phyloP scores from a whole-genome alignment of 2,797 vertebrate genomes.

The Vespertilio murinus region DNA sequence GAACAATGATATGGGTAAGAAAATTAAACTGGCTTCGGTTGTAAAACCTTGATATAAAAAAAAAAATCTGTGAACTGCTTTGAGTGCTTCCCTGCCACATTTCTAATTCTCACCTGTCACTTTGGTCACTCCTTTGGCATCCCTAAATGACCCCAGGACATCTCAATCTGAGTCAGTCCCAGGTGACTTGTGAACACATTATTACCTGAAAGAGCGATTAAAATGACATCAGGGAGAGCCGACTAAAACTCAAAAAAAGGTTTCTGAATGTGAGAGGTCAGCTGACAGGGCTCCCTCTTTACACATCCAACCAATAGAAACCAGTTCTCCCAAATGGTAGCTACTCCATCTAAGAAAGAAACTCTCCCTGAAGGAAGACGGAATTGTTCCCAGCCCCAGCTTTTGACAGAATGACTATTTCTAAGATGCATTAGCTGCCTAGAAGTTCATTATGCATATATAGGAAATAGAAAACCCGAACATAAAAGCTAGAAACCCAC shows the following conservation, averaged over 20 bases:
- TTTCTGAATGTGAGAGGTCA: not conserved
- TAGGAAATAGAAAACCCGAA: not conserved
- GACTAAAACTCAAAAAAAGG: not conserved
- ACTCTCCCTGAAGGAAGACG: not conserved
- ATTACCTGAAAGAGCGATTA: not conserved
- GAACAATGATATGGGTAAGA: not conserved
- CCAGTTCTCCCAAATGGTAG: not conserved
- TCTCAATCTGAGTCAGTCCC: not conserved
- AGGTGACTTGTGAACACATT: not conserved
- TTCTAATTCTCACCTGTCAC: too few species aligned
- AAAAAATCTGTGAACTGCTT: not conserved
- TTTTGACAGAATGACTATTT: slow-evolving; percentile 1
- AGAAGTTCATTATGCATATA: not conserved
- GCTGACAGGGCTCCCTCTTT: not conserved
- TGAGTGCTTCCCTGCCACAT: not conserved
- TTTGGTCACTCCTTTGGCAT: too few species aligned
- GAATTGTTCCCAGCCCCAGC: not conserved
- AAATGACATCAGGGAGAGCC: not conserved
- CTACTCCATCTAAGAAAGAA: not conserved
- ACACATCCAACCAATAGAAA: not conserved
- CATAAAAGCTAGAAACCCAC: not conserved
- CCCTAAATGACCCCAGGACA: too few species aligned
- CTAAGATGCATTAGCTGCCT: not conserved
- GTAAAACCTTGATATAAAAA: not conserved
- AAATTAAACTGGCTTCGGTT: not conserved